Evolutionary conservation across 2,113 vertebrate genomes (phyloP), one percentile per base, ranked within the genome.

Genomic region (Ancistrus triradiatus): DNA sequence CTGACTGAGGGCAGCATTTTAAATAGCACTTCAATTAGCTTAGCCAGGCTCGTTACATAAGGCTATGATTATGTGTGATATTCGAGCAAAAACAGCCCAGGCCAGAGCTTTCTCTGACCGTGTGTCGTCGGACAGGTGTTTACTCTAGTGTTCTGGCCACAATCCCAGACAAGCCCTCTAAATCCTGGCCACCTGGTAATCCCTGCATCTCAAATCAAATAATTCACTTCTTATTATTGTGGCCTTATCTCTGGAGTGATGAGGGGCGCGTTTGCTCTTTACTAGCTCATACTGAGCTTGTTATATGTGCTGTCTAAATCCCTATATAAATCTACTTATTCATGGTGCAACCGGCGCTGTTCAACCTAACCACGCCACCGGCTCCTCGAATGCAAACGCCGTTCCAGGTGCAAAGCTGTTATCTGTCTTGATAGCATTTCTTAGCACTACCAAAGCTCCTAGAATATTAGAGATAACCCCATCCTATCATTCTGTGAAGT

Each of bases 261-360:
- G 59, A 17, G n/a, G 8, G 50, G 25, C 15, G 1, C 7, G 7
- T 2, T 27, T 2, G 7, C 10, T 37, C 7, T 13, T 66, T 65
- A 28, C 31, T 15, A 6, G 19, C 15, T 47, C 25, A 25, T 60
- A 19, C 19, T 21, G 19, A 44, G 44, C 33, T 7, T 35, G 37
- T 48, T 17, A 17, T 50, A 42, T 25, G 15, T 31, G 24, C 50
- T 48, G 25, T 49, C 17, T 21, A 66, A 66, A 56, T 48, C n/a
- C 50, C 5, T 28, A 25, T 31, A 47, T 57, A 63, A 67, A 72
- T 51, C 31, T 33, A 59, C 3, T 44, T 47, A 73, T 73, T 73
- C 61, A 68, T 38, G 19, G 52, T 47, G 66, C 59, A 40, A 14
- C 52, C 49, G 25, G 14, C 46, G 18, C 15, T 46, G 53, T 43